These are phyloP conservation scores for Falco cherrug DNA, from an alignment of 2,797 vertebrate species.

Conservation along the genomic window DNA sequence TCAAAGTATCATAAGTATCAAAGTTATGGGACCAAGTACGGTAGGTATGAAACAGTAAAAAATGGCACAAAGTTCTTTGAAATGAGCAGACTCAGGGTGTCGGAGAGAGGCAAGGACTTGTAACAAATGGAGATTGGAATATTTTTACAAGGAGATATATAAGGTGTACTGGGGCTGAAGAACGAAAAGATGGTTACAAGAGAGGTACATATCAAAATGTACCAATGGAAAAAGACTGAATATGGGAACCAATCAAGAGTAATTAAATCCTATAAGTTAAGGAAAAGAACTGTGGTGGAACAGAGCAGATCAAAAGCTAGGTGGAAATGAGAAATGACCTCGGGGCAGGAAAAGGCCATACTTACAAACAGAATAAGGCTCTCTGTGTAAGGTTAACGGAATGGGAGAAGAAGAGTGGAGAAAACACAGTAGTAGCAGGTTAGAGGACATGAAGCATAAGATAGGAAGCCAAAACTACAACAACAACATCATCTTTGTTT, in stretches of 20 bases:
- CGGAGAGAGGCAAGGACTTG: not conserved
- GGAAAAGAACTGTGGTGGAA: not conserved
- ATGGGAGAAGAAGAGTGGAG: not conserved
- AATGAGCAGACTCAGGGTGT: not conserved
- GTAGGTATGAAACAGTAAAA: not conserved
- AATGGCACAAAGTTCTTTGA: not conserved
- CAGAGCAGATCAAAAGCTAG: not conserved
- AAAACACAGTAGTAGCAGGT: not conserved
- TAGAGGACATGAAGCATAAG: not conserved
- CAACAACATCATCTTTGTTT: not conserved
- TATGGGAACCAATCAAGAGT: not conserved
- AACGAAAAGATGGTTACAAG: not conserved
- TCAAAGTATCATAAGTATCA: not conserved
- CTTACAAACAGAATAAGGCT: not conserved
- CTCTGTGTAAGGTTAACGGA: not conserved
- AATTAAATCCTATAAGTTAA: not conserved
- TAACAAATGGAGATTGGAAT: not conserved
- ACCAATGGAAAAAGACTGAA: not conserved
- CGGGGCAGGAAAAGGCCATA: not conserved
- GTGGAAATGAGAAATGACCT: not conserved
- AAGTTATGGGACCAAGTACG: not conserved
- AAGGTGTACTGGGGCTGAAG: not conserved
- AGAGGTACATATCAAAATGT: not conserved
- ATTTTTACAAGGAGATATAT: not conserved
- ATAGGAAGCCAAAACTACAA: not conserved